These are phyloP conservation scores for Chymomyza costata DNA, from an alignment of 1,140 invertebrate species.

Conservation along the genomic window DNA sequence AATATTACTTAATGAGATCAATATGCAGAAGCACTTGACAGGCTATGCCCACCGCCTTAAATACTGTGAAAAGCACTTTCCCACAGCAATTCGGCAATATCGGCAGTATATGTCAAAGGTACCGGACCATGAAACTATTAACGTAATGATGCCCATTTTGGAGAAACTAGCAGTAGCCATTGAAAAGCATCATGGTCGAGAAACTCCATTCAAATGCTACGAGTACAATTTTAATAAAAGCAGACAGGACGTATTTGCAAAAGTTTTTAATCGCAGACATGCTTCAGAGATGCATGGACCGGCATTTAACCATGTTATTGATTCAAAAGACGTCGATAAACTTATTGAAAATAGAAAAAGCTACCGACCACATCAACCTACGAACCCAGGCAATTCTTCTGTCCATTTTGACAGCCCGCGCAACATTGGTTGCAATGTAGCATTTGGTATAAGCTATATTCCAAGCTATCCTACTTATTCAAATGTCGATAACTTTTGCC, in stretches of 20 bases:
- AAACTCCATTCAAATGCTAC: conserved; percentile 46
- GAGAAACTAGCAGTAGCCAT: conserved; percentile 53
- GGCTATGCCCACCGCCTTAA: conserved; percentile 60
- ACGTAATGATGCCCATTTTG: conserved; percentile 51
- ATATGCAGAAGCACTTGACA: conserved; percentile 61
- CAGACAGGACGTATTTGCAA: conserved; percentile 30
- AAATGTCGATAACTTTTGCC: background rate
- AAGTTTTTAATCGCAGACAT: conserved; percentile 49
- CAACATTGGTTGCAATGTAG: background rate
- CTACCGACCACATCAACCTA: background rate
- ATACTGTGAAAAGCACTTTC: conserved; percentile 68
- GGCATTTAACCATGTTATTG: conserved; percentile 57
- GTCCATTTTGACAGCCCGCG: too few species aligned
- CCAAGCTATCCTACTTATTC: conserved; percentile 6
- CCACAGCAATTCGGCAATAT: conserved; percentile 56
- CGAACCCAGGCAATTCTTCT: background rate
- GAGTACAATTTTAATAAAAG: conserved; percentile 45
- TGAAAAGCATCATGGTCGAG: conserved; percentile 61
- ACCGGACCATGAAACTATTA: conserved; percentile 34
- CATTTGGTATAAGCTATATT: background rate
- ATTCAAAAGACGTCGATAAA: conserved; percentile 47
- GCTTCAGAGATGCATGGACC: conserved; percentile 57
- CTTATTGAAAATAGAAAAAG: conserved; percentile 29
- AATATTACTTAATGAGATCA: conserved; percentile 32
- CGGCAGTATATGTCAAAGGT: conserved; percentile 43